A percentile compares a stretch with the other conserved stretches of the same genome.
Evolutionary conservation across 2,797 vertebrate species (phyloP).

Genomic region (Allobates femoralis): DNA sequence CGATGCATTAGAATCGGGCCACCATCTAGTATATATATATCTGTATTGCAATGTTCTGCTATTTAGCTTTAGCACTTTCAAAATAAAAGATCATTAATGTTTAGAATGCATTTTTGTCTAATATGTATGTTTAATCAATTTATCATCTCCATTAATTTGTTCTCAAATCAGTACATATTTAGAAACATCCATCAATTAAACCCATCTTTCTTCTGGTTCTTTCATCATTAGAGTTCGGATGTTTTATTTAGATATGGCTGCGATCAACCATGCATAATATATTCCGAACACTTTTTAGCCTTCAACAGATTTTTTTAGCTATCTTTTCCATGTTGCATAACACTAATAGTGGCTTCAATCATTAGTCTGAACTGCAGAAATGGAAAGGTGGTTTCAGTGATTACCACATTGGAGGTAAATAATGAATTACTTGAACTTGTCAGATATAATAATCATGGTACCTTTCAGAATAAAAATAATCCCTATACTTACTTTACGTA

Average conservation of each 20-base stretch:
- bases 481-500: conserved; percentile 15
- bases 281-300: conserved; percentile 4
- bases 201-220: neutral
- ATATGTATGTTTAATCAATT: conserved; percentile 16
- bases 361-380: conserved; percentile 19
- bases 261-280: conserved; percentile 23
- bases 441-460: conserved; percentile 51
- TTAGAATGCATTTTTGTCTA: neutral
- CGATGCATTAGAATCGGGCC: no score
- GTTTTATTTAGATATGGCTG: conserved; percentile 11
- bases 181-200: conserved; percentile 5
- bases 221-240: neutral
- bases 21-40: no score
- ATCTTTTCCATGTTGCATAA: conserved; percentile 18
- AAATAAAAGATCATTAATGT: neutral
- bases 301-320: conserved; percentile 27
- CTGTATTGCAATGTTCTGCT: neutral
- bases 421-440: conserved; percentile 54
- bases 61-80: conserved; percentile 16
- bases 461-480: conserved; percentile 49
- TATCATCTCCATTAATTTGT: neutral
- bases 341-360: conserved; percentile 11
- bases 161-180: neutral
- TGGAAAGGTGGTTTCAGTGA: conserved; percentile 43
- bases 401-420: conserved; percentile 36